Conservation (phyloP, 2,113 vertebrate species). For the Aegithalos caudatus region DNA sequence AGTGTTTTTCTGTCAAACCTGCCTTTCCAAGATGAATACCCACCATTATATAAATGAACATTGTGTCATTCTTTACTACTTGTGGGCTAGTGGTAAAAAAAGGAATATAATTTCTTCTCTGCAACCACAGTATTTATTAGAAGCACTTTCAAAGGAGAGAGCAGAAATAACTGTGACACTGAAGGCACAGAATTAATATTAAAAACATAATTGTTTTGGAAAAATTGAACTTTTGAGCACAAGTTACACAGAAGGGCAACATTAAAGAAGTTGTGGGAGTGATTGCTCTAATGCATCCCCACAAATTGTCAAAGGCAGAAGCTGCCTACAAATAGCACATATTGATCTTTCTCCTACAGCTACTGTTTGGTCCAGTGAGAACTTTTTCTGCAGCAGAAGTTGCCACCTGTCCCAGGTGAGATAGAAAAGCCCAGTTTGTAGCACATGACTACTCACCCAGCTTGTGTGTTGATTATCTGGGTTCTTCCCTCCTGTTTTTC, state of each 20-base stretch:
- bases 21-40: background rate
- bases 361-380: background rate
- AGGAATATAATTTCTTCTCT: background rate
- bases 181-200: rapidly evolving
- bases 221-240: background rate
- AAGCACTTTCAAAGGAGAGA: background rate
- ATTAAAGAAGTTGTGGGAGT: background rate
- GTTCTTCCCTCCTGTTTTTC: background rate
- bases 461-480: background rate
- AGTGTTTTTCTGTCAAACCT: background rate
- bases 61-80: background rate
- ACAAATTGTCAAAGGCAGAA: rapidly evolving
- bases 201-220: background rate
- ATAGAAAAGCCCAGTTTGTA: background rate
- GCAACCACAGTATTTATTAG: background rate
- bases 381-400: background rate
- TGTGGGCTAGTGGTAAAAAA: background rate
- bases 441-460: rapidly evolving
- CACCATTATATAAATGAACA: background rate
- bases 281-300: too few species aligned
- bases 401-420: background rate
- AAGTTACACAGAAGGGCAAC: background rate
- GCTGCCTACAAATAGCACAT: background rate
- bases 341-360: background rate
- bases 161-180: background rate